phyloP scores from a whole-genome alignment of 2,888 invertebrate genomes.

The Temnothorax ravouxi region DNA sequence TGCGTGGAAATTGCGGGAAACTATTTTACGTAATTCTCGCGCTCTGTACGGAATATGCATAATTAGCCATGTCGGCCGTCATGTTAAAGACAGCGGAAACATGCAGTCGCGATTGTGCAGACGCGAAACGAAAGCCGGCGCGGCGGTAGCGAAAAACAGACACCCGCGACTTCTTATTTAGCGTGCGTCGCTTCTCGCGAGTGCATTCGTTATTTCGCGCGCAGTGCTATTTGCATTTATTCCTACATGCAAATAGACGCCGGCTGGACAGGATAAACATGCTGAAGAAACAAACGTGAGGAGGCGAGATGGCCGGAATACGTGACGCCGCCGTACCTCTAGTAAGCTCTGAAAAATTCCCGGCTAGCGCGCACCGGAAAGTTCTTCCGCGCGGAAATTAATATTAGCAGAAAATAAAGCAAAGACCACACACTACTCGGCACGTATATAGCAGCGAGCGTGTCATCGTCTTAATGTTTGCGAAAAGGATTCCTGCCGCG shows the following conservation, averaged over 20 bases:
- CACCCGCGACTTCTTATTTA: constrained; percentile 48
- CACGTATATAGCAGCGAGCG: constrained; percentile 52
- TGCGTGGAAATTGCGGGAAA: not conserved
- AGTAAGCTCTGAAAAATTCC: constrained; percentile 39
- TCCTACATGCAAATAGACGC: constrained; percentile 54
- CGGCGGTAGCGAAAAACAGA: constrained; percentile 17
- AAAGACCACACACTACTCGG: constrained; percentile 45
- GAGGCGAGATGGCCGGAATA: constrained; percentile 37
- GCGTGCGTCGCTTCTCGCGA: constrained; percentile 42
- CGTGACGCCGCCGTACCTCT: constrained; percentile 44
- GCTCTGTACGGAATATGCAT: constrained; percentile 16
- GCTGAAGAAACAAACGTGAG: constrained; percentile 55
- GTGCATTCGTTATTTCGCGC: constrained; percentile 56
- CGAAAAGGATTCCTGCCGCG: constrained; percentile 48
- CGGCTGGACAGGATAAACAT: constrained; percentile 50
- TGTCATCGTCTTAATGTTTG: constrained; percentile 59
- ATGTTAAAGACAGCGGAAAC: constrained; percentile 29
- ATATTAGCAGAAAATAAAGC: constrained; percentile 57
- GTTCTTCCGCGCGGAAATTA: constrained; percentile 57
- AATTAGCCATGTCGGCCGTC: constrained; percentile 45
- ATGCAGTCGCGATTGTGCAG: constrained; percentile 42
- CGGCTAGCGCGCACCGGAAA: constrained; percentile 43
- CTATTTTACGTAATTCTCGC: constrained; percentile 30
- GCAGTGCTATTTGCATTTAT: constrained; percentile 51
- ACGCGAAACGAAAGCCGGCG: constrained; percentile 15